phyloP scores from a whole-genome alignment of 2,888 invertebrate species.

The Melanostoma scalare region DNA sequence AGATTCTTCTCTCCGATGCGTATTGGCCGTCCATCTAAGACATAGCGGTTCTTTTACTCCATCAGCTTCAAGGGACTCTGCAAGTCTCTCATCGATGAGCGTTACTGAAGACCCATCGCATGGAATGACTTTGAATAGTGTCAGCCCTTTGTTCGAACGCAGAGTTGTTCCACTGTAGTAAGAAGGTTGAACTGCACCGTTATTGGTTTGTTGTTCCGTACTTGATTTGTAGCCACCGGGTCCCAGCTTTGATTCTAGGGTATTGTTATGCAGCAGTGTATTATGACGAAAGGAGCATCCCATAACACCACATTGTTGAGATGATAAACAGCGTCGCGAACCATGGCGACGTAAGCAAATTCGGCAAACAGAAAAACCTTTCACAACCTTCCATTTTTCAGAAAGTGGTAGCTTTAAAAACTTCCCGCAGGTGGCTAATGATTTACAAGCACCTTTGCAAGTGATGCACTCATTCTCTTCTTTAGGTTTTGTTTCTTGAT shows the following conservation, averaged over 20 bases:
- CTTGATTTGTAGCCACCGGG: too few relatives aligned
- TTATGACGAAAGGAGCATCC: slow-evolving; percentile 53
- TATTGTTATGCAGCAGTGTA: slow-evolving; percentile 53
- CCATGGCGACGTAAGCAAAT: slow-evolving; percentile 47
- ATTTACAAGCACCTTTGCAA: too few relatives aligned
- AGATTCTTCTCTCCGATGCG: slow-evolving; percentile 4
- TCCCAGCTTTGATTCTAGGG: too few relatives aligned
- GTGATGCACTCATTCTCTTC: too few relatives aligned
- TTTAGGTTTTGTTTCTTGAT: too few relatives aligned
- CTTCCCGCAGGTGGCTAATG: too few relatives aligned
- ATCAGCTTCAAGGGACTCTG: not conserved
- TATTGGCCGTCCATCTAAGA: slow-evolving; percentile 19
- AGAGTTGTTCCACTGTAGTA: slow-evolving; percentile 25
- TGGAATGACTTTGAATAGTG: slow-evolving; percentile 13
- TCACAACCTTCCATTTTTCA: too few relatives aligned
- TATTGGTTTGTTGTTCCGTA: too few relatives aligned
- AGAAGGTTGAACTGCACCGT: not conserved
- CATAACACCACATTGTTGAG: slow-evolving; percentile 32
- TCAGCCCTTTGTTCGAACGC: not conserved
- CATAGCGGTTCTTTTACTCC: slow-evolving; percentile 7
- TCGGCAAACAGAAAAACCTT: too few relatives aligned
- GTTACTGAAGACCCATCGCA: slow-evolving; percentile 25
- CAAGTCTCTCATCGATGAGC: slow-evolving; percentile 15
- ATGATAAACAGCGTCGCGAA: slow-evolving; percentile 31
- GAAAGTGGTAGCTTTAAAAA: too few relatives aligned